Base-by-base conservation (phyloP, 30 jellyfish, hydroid and myxozoan genomes). In the Nemopilema nomurai region DNA sequence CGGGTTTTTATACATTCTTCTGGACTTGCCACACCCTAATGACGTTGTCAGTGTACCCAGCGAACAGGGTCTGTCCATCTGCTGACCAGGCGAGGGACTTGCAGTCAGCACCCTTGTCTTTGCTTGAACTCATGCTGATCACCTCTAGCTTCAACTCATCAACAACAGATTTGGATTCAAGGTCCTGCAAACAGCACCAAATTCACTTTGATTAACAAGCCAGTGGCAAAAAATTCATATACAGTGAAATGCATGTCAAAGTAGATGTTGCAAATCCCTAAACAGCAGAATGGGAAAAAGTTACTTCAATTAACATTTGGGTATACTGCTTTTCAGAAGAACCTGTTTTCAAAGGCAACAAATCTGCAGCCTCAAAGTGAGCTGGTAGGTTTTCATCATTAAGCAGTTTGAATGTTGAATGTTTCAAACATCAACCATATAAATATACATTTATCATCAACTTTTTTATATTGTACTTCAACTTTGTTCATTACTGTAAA, bases 21-120 rank as follows among this genome's bases (percentile, higher is more conserved):
- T 96, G 82, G n/a, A 92, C 98, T 77, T 87, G 95, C 98, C 98
- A 94, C 18, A 89, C 97, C 16, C 99, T 80, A 80, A 94, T 90
- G 31, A 79, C 89, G 73, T 87, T 86, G 87, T 94, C 99, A 62
- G 97, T 95, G 83, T 95, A 95, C 33, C 99, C 99, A 63, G 98
- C 99, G 79, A 95, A 95, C 92, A 95, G 76, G 68, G 97, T 90
- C 82, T 87, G 97, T 25, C 99, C 99, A 91, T 95, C 98, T 23
- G 97, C 96, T 16, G 99, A 94, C 99, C 99, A 94, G 16, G 99
- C 97, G 78, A 94, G 83, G 20, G 99, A 88, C 21, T 84, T 90
- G 65, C 98, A 92, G 81, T 67, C 78, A 30, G 93, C 95, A 16
- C 86, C 86, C 76, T 85, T 86, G 74, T 84, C 92, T 79, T 86